A percentile compares a stretch with the other conserved stretches of the same genome.
Conservation (phyloP, 2,797 vertebrate species). For the Champsocephalus gunnari region DNA sequence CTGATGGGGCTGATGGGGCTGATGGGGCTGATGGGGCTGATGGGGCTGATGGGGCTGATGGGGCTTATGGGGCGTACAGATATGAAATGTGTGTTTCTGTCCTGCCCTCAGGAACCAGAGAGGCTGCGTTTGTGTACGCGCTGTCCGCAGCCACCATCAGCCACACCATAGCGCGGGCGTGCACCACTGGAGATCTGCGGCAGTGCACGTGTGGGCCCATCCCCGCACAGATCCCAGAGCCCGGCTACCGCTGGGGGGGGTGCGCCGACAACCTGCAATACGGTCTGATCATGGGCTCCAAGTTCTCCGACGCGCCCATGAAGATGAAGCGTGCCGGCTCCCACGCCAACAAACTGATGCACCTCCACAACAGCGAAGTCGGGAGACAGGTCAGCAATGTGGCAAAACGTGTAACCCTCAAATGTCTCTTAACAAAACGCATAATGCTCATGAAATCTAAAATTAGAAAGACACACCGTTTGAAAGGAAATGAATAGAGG, state of each 20-base stretch:
- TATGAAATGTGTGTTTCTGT: slow-evolving; percentile 14
- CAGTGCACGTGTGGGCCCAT: slow-evolving; percentile 96
- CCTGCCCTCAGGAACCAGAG: slow-evolving; percentile 90
- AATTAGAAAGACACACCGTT: too few species aligned
- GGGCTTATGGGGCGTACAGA: too few species aligned
- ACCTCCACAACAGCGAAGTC: slow-evolving; percentile 99
- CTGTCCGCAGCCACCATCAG: slow-evolving; percentile 97
- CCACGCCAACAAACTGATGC: slow-evolving; percentile 98
- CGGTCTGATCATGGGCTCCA: slow-evolving; percentile 96
- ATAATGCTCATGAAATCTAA: too few species aligned
- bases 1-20: too few species aligned
- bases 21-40: too few species aligned
- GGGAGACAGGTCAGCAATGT: slow-evolving; percentile 92
- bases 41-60: too few species aligned
- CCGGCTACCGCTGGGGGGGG: slow-evolving; percentile 98
- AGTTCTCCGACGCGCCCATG: slow-evolving; percentile 98
- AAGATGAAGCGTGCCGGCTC: slow-evolving; percentile 97
- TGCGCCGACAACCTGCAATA: slow-evolving; percentile 99
- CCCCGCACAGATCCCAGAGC: slow-evolving; percentile 93
- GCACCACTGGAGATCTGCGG: slow-evolving; percentile 94
- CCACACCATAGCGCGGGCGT: slow-evolving; percentile 96
- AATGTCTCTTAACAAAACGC: too few species aligned
- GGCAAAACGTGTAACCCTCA: background rate
- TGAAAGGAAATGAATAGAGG: too few species aligned
- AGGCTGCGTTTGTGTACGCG: slow-evolving; percentile 96